phyloP scores from a whole-genome alignment of 2,113 vertebrate genomes.

The Lasiurus cinereus region DNA sequence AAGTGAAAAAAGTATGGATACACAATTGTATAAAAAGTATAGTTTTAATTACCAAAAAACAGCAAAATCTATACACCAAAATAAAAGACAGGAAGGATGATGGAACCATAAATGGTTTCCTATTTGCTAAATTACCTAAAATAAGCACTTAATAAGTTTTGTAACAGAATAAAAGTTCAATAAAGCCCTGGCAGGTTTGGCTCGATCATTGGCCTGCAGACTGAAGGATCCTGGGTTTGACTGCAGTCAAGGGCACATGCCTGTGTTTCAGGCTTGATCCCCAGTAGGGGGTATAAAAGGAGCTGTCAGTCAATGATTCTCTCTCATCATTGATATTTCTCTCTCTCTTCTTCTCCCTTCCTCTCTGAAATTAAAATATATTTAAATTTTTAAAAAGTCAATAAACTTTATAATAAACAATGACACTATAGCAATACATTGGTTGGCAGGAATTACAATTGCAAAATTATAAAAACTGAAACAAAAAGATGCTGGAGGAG shows the following conservation, averaged over 20 bases:
- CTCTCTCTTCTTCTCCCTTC: no score
- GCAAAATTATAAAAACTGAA: background rate
- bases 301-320: no score
- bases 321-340: no score
- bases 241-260: no score
- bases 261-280: no score
- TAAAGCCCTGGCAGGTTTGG: no score
- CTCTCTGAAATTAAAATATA: background rate
- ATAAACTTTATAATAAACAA: background rate
- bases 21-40: background rate
- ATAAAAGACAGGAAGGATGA: background rate
- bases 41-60: background rate
- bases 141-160: background rate
- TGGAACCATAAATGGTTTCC: background rate
- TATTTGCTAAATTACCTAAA: slow-evolving; percentile 35
- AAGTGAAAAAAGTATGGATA: slow-evolving; percentile 27
- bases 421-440: background rate
- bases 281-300: no score
- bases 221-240: no score
- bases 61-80: background rate
- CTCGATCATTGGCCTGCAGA: no score
- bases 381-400: slow-evolving; percentile 21
- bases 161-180: slow-evolving; percentile 21
- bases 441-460: background rate
- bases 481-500: background rate